Base-by-base conservation (phyloP, 2,113 vertebrate species). In the Ramphastos sulfuratus region DNA sequence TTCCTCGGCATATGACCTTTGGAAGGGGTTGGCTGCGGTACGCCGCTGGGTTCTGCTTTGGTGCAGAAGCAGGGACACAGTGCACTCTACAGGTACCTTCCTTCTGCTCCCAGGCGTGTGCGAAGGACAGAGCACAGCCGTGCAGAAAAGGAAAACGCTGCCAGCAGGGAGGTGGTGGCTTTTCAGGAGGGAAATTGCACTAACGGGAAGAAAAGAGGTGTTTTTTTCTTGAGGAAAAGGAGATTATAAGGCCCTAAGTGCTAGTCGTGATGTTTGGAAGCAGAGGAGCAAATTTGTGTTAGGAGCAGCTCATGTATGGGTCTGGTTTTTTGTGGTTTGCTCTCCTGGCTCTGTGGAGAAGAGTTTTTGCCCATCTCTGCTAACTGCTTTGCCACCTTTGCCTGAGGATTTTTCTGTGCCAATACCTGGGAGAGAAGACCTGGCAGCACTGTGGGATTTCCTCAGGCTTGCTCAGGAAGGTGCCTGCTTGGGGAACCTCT, bases 21-120 rank as follows among this genome's bases (percentile, higher is more conserved):
- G 0, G 1, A 7, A 27, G 58, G 44, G 82, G 60, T 8, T 92
- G 89, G 82, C 66, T 58, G 90, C 87, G 23, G 77, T 21, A 1
- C 15, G 37, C 37, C 42, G 76, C 37, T 52, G 79, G 89, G 73
- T 64, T 69, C 12, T 60, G 71, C 64, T 64, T 70, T 0, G 5
- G 33, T 52, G 63, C 37, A 39, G 89, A 37, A 82, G 35, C 48
- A 55, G 82, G 69, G 69, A 78, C 80, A 92, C 82, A 83, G 54
- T 94, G 95, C 76, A 64, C 87, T 95, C 93, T 91, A 92, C 93
- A 96, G 96, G 94, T 91, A 64, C 78, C 75, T 89, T 37, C 46
- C 1, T 87, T 37, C 81, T 31, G 73, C 87, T 90, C 79, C 73
- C 1, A 4, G 13, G 71, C 79, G 17, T 0, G 0, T 37, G 80